Evolutionary conservation across 2,797 vertebrate genomes (phyloP).

Genomic region (Pempheris klunzingeri): DNA sequence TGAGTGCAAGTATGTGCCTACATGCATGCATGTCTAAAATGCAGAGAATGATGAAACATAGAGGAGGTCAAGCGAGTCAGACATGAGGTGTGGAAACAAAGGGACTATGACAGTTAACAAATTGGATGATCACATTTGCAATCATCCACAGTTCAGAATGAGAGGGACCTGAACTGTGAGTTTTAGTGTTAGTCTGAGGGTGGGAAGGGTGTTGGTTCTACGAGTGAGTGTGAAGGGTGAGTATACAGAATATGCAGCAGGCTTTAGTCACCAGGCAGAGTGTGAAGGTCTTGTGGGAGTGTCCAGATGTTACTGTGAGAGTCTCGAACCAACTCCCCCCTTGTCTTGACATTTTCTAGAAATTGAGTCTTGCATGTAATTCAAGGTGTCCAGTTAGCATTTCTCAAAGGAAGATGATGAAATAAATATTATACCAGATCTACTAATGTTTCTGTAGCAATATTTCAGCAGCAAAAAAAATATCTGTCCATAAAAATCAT

Average conservation of each 20-base stretch:
- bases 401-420: constrained; percentile 2
- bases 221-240: constrained; percentile 65
- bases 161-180: constrained; percentile 45
- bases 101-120: constrained; percentile 10
- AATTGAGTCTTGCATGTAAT: constrained; percentile 14
- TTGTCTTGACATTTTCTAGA: constrained; percentile 56
- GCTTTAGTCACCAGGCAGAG: constrained; percentile 51
- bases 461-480: too few relatives aligned
- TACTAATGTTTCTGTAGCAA: too few relatives aligned
- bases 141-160: constrained; percentile 28
- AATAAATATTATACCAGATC: too few relatives aligned
- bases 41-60: constrained; percentile 8
- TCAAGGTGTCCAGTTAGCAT: constrained; percentile 29
- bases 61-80: constrained; percentile 45
- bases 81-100: constrained; percentile 7
- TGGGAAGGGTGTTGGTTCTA: constrained; percentile 63
- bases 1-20: neutral
- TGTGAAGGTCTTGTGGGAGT: constrained; percentile 76
- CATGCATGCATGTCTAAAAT: constrained; percentile 5
- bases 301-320: constrained; percentile 73
- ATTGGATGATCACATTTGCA: constrained; percentile 45
- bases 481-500: too few relatives aligned
- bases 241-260: constrained; percentile 31
- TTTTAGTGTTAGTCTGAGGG: constrained; percentile 56
- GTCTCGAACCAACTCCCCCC: neutral